Evolutionary conservation across 2,888 invertebrate genomes (phyloP), one percentile per base, ranked within the genome.

Genomic region (Altica lythri): DNA sequence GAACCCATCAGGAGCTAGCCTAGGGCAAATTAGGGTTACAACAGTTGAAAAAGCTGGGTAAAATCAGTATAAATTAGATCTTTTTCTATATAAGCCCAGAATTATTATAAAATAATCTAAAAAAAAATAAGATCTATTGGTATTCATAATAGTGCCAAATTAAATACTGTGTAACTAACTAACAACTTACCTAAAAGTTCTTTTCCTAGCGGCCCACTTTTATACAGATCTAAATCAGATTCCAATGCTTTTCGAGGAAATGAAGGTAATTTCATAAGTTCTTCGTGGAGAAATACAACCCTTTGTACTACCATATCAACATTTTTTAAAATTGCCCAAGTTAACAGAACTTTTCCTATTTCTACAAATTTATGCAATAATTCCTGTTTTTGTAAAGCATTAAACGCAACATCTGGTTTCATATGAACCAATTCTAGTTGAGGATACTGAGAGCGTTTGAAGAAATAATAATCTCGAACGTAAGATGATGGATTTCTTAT

Each of bases 181-280:
- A n/a, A n/a, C n/a, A n/a, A n/a, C 12, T 18, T 37, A 40, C 40
- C 40, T 22, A 40, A 40, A 9, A 40, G 17, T 22, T 40, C 40
- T 40, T 40, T 40, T 9, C 49, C 55, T 65, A 95, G 84, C 67
- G 89, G 87, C 6, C 94, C 95, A 1, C 92, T 89, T 70, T 90
- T 88, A 76, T 94, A 95, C 34, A 96, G 81, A 68, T 94, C 92
- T 63, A 99, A 84, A 75, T 99, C 97, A 0, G 96, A 91, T 77
- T 99, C 99, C 0, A 99, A 79, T 1, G 98, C 97, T 78, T 98
- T 98, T 19, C 99, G 83, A 0, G 99, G 99, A 74, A 99, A 99
- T 0, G 98, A 93, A 0, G 98, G 98, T 5, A 99, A 80, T 74
- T 99, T 99, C 87, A 97, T 96, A 5, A 99, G 81, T 75, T 99